phyloP scores from a whole-genome alignment of 2,113 vertebrate species.

The Fregetta grallaria region DNA sequence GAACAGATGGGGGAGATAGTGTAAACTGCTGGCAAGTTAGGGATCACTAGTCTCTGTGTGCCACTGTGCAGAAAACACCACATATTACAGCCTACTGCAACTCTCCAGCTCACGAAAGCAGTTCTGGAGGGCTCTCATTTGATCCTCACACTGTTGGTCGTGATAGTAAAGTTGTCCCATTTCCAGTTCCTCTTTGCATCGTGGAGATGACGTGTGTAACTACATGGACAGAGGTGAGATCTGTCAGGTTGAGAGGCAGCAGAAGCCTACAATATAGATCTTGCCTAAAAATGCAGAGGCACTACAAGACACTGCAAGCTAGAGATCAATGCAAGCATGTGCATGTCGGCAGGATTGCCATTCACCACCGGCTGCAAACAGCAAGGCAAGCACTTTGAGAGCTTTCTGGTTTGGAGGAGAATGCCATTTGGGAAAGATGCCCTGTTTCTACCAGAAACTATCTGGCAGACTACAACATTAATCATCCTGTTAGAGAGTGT shows the following conservation, averaged over 20 bases:
- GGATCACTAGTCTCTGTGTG: not conserved
- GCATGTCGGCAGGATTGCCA: not conserved
- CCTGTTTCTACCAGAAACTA: not conserved
- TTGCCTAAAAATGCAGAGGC: not conserved
- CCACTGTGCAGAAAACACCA: not conserved
- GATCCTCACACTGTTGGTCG: not conserved
- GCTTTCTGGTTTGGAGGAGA: not conserved
- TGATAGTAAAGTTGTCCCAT: not conserved
- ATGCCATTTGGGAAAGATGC: not conserved
- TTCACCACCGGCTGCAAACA: not conserved
- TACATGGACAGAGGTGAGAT: not conserved
- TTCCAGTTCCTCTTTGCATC: not conserved
- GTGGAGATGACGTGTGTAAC: fast-evolving
- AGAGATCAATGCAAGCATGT: not conserved
- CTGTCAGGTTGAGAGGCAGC: not conserved
- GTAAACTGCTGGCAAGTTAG: not conserved
- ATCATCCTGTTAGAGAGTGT: not conserved
- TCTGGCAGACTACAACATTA: not conserved
- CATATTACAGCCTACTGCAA: not conserved
- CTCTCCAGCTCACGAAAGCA: not conserved
- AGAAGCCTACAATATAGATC: not conserved
- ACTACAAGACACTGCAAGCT: not conserved
- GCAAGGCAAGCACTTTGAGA: not conserved
- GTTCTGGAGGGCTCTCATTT: not conserved
- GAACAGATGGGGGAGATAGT: not conserved